A percentile compares a stretch with the other conserved stretches of the same genome.
phyloP scores from a whole-genome alignment of 2,888 invertebrate species.

The Drosophila mimetica region DNA sequence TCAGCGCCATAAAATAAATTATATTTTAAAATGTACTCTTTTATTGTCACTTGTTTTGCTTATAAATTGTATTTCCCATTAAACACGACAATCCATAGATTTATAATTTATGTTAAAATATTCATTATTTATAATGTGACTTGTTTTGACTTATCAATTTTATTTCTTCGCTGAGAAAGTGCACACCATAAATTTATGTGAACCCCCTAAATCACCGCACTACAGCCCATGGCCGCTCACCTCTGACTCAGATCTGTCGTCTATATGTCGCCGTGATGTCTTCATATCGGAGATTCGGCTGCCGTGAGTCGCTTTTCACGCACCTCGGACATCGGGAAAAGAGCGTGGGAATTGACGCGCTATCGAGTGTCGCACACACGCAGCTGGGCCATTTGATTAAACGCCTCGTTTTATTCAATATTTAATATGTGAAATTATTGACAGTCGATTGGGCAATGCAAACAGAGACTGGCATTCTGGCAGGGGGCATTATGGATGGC shows the following conservation, averaged over 20 bases:
- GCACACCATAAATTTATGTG: too few relatives aligned
- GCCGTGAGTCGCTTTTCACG: conserved; percentile 15
- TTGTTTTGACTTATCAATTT: too few relatives aligned
- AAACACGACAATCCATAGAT: too few relatives aligned
- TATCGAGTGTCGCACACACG: conserved; percentile 49
- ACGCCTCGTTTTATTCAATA: conserved; percentile 76
- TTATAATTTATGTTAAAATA: background rate
- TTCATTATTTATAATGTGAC: too few relatives aligned
- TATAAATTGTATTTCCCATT: too few relatives aligned
- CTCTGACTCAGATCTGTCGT: conserved; percentile 15
- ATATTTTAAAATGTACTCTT: too few relatives aligned
- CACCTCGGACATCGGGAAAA: conserved; percentile 44
- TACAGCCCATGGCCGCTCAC: background rate
- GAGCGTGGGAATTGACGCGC: conserved; percentile 71
- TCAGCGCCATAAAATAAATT: too few relatives aligned
- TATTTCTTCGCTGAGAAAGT: too few relatives aligned
- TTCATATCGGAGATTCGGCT: conserved; percentile 45
- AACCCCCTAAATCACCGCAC: too few relatives aligned
- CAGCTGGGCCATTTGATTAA: conserved; percentile 76
- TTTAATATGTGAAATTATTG: conserved; percentile 78
- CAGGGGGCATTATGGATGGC: conserved; percentile 30
- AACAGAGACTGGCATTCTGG: conserved; percentile 54
- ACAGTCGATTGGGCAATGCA: conserved; percentile 77
- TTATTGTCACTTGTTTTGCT: too few relatives aligned
- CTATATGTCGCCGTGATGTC: conserved; percentile 54